phyloP scores from a whole-genome alignment of 2,888 invertebrate species.

The Augochlorella aurata region DNA sequence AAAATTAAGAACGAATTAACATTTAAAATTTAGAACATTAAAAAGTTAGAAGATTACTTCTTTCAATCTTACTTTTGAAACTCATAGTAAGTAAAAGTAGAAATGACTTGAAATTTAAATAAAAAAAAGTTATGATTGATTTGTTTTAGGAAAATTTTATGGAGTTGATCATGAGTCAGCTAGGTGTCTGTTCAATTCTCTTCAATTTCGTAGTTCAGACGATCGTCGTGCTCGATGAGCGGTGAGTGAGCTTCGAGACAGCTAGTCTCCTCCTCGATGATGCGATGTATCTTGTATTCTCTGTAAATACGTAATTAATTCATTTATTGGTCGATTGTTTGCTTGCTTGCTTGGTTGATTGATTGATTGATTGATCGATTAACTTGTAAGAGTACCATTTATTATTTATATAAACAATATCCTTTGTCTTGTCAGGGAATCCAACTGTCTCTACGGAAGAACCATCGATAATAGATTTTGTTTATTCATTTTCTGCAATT shows the following conservation, averaged over 20 bases:
- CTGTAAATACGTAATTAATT: slow-evolving; percentile 80
- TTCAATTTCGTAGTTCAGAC: slow-evolving; percentile 55
- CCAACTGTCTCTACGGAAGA: slow-evolving; percentile 51
- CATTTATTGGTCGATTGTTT: slow-evolving; percentile 58
- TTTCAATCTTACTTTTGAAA: background rate
- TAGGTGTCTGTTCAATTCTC: slow-evolving; percentile 68
- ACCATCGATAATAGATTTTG: slow-evolving; percentile 28
- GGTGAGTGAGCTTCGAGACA: slow-evolving; percentile 75
- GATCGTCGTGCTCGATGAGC: slow-evolving; percentile 62
- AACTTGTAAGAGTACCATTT: slow-evolving; percentile 71
- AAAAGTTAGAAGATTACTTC: background rate
- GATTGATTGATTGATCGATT: slow-evolving; percentile 42
- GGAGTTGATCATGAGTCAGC: slow-evolving; percentile 79
- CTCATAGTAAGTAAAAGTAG: background rate
- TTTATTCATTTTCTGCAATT: slow-evolving; percentile 13
- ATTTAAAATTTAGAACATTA: background rate
- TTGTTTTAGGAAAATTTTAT: slow-evolving; percentile 77
- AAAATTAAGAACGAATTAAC: background rate
- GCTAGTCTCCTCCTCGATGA: slow-evolving; percentile 66
- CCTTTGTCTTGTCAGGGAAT: slow-evolving; percentile 46
- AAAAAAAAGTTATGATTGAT: slow-evolving; percentile 10
- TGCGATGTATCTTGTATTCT: slow-evolving; percentile 79
- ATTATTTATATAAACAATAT: slow-evolving; percentile 71
- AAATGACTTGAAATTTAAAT: background rate
- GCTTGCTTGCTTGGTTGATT: slow-evolving; percentile 35